Evolutionary conservation across 2,113 vertebrate species (phyloP), one percentile per base, ranked within the genome.

Genomic region (Boleophthalmus pectinirostris): DNA sequence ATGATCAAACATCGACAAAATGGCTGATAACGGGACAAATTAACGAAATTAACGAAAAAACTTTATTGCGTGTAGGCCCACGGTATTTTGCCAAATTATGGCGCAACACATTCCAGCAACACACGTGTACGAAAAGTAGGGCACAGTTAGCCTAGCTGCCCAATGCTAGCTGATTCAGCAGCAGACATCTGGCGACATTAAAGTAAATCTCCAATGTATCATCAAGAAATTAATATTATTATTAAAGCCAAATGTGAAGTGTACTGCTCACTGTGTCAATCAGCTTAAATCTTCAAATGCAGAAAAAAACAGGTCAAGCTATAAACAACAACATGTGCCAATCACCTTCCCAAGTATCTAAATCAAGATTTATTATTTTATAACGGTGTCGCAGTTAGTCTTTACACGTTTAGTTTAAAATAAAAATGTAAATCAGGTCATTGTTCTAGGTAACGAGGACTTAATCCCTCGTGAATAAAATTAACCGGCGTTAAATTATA

Each of bases 111-210:
- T 54, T n/a, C 38, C 35, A 66, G 43, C 4, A n/a, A 35, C 54
- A 53, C 88, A 89, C 85, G 84, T 87, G 86, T 71, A 60, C 51
- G 20, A 45, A 63, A 75, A 65, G 54, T 20, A 35, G 6, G 51
- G 14, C 20, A 18, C 13, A 0, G 73, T 29, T 79, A 77, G 76
- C 71, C 15, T 74, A 60, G 53, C 35, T 61, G 56, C 69, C 54
- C 25, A 12, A 10, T 20, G 43, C 43, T 66, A 66, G 13, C 45
- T 10, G 65, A 9, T 25, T 45, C 15, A n/a, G 65, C 43, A 15
- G 56, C 13, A 21, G 56, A 25, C 24, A 58, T 25, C 24, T 58
- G 56, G 24, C 56, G 23, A 58, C 0, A 11, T 15, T 25, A n/a
- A 4, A 18, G 1, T 0, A 57, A 14, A 13, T 25, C 56, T 25